Evolutionary conservation across 2,797 vertebrate species (phyloP).

Genomic region (Pantherophis vulpinus): DNA sequence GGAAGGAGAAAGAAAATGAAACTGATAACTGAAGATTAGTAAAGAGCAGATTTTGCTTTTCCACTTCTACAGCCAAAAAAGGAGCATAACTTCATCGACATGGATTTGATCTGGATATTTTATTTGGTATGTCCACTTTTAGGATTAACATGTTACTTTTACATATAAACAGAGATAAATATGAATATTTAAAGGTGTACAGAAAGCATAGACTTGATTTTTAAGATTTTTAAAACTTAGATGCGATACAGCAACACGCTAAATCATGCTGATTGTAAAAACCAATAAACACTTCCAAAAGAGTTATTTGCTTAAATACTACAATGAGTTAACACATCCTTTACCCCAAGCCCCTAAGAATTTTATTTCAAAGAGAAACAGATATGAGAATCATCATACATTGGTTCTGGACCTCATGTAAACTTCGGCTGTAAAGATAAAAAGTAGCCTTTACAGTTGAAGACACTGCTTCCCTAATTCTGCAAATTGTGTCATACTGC

Average conservation of each 20-base stretch:
- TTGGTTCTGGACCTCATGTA: conserved; percentile 13
- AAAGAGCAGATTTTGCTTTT: not conserved
- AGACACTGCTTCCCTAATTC: conserved; percentile 30
- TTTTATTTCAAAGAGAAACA: not conserved
- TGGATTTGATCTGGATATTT: not conserved
- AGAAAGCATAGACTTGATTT: too few relatives aligned
- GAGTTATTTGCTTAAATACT: not conserved
- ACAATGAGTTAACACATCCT: not conserved
- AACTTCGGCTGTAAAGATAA: conserved; percentile 46
- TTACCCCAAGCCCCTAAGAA: not conserved
- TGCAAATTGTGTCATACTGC: conserved; percentile 22
- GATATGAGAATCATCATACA: conserved; percentile 11
- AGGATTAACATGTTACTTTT: too few relatives aligned
- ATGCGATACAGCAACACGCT: too few relatives aligned
- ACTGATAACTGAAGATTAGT: not conserved
- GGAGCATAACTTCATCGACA: not conserved
- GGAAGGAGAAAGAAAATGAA: too few relatives aligned
- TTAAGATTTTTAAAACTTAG: too few relatives aligned
- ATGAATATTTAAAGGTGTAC: too few relatives aligned
- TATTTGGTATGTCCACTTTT: too few relatives aligned
- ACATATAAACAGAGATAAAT: too few relatives aligned
- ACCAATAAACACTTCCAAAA: too few relatives aligned
- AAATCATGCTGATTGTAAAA: too few relatives aligned
- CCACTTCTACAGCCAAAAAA: not conserved
- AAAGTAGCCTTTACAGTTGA: conserved; percentile 48